Evolutionary conservation across 2,888 invertebrate species (phyloP), one percentile per base, ranked within the genome.

Genomic region (Cybosia mesomella): DNA sequence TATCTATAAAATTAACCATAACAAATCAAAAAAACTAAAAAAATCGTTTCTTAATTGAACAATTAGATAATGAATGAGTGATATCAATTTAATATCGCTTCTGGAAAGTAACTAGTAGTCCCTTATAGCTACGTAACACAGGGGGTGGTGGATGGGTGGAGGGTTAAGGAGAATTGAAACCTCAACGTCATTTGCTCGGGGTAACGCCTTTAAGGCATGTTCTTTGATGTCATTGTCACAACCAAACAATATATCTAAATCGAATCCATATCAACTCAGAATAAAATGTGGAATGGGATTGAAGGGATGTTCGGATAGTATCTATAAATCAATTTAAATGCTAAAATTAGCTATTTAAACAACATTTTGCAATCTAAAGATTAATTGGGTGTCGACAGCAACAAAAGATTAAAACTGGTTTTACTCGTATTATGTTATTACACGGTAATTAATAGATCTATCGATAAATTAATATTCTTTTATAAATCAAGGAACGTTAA

Each of bases 121-220:
- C 7, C 43, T 43, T 18, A 43, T 39, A 39, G 43, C 43, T 43
- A 43, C 43, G 43, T 49, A 49, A 49, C n/a, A 8, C 7, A n/a
- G 49, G 1, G n/a, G 49, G 49, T 49, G 49, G n/a, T 8, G 49
- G 4, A 5, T n/a, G 49, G 49, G 49, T 1, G 49, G 49, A 8
- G 0, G 9, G 49, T 49, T 49, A 43, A 8, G n/a, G 49, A 49
- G n/a, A 49, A 49, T 49, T n/a, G 49, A n/a, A 49, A n/a, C 49
- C 49, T 49, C 49, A 49, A n/a, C n/a, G 49, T n/a, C 49, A 8
- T 49, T 49, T 49, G 49, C 49, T n/a, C n/a, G 49, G 49, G 49
- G 49, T 49, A 49, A 49, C 1, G 49, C 49, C 18, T 18, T n/a
- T 7, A 18, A 49, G 49, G n/a, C 49, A 49, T n/a, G 49, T 18